A percentile compares a stretch with the other conserved stretches of the same genome.
phyloP scores from a whole-genome alignment of 2,797 vertebrate genomes.

The Rhabdomys pumilio region DNA sequence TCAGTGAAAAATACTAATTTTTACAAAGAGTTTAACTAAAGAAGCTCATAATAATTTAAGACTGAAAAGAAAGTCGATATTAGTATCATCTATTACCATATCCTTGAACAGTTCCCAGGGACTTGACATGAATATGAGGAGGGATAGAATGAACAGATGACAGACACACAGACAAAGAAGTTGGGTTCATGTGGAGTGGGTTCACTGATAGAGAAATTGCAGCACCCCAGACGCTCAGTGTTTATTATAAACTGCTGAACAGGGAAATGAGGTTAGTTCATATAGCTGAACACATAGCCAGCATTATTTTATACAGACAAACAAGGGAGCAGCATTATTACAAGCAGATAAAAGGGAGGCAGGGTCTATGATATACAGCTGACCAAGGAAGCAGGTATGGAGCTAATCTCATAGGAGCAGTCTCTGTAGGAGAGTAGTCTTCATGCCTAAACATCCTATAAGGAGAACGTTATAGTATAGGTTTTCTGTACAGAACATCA shows the following conservation, averaged over 20 bases:
- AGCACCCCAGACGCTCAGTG: neutral
- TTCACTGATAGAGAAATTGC: neutral
- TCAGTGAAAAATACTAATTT: constrained; percentile 30
- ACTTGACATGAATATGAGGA: neutral
- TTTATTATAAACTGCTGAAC: neutral
- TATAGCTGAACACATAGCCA: neutral
- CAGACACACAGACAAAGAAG: neutral
- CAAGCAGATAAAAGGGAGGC: neutral
- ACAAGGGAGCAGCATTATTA: neutral
- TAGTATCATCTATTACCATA: neutral
- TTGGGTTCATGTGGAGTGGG: neutral
- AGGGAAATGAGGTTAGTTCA: neutral
- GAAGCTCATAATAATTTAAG: constrained; percentile 24
- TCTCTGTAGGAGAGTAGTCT: neutral
- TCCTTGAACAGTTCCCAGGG: neutral
- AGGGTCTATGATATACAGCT: neutral
- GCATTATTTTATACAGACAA: neutral
- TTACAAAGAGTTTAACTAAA: constrained; percentile 57
- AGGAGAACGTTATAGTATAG: neutral
- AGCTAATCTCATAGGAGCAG: neutral
- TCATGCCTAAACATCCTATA: neutral
- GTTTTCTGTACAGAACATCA: neutral
- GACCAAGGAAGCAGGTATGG: neutral
- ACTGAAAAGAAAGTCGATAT: neutral
- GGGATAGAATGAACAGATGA: neutral